These are phyloP conservation scores for Chondrilla cf. caribensis DNA, from an alignment of 37 sponge, comb jelly and placozoan species.

Conservation along the genomic window DNA sequence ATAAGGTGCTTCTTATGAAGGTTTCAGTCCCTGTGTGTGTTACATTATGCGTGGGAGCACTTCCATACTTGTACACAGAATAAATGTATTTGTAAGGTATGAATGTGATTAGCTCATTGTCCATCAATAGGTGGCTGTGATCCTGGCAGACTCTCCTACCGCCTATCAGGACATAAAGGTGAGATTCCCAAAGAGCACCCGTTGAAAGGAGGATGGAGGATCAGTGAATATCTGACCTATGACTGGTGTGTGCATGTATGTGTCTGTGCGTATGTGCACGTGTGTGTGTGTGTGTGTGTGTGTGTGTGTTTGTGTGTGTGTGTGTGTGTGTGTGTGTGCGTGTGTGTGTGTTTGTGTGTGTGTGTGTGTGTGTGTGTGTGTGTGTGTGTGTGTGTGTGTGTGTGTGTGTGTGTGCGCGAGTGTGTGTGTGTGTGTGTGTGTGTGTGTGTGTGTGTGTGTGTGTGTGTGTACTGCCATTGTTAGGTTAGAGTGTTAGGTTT, in stretches of 20 bases:
- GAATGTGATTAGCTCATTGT: not conserved
- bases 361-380: constrained; percentile 29
- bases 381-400: constrained; percentile 33
- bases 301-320: constrained; percentile 29
- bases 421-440: not conserved
- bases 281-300: constrained; percentile 26
- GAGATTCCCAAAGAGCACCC: constrained; percentile 34
- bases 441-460: not conserved
- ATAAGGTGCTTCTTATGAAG: too few relatives aligned
- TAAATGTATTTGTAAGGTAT: too few relatives aligned
- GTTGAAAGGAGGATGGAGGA: constrained; percentile 57
- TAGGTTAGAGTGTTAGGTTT: too few relatives aligned
- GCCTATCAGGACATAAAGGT: not conserved
- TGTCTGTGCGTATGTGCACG: not conserved
- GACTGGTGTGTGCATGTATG: constrained; percentile 48
- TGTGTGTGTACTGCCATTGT: not conserved
- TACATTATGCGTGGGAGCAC: too few relatives aligned
- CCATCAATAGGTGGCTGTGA: not conserved
- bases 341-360: constrained; percentile 29
- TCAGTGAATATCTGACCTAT: constrained; percentile 70
- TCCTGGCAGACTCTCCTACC: not conserved
- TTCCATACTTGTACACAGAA: too few relatives aligned
- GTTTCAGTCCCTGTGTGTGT: too few relatives aligned
- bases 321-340: constrained; percentile 23
- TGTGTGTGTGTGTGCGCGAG: constrained; percentile 12